These are phyloP conservation scores for Chymomyza caudatula DNA, from an alignment of 2,888 invertebrate genomes.

Conservation along the genomic window DNA sequence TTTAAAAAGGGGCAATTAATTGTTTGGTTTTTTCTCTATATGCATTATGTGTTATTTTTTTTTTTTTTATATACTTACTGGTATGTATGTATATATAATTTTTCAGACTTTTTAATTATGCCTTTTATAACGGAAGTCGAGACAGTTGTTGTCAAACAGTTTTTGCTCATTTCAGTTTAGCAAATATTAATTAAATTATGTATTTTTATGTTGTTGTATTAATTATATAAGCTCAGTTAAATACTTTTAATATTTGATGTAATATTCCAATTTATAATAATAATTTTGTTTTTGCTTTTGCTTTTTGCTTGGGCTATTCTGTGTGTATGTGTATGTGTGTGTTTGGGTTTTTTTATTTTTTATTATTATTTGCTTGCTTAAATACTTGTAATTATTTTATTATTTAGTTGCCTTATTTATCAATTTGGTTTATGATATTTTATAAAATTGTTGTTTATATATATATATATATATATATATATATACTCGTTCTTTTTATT, in stretches of 20 bases:
- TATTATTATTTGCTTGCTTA: slow-evolving; percentile 32
- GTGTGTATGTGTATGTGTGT: slow-evolving; percentile 32
- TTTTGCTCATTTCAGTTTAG: slow-evolving; percentile 33
- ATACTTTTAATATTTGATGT: slow-evolving; percentile 56
- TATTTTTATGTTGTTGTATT: slow-evolving; percentile 23
- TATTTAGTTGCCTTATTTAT: slow-evolving; percentile 27
- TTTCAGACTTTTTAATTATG: slow-evolving; percentile 64
- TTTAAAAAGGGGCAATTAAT: no score
- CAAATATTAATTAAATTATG: slow-evolving; percentile 1
- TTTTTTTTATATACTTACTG: background rate
- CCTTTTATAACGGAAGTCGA: slow-evolving; percentile 64
- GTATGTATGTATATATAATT: slow-evolving; percentile 36
- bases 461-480: slow-evolving; percentile 17
- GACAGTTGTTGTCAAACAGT: slow-evolving; percentile 62
- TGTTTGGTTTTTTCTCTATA: background rate
- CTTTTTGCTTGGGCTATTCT: slow-evolving; percentile 6
- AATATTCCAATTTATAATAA: slow-evolving; percentile 48
- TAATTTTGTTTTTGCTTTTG: slow-evolving; percentile 31
- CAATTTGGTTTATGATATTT: slow-evolving; percentile 55
- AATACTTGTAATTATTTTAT: slow-evolving; percentile 3
- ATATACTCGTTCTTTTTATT: slow-evolving; percentile 29
- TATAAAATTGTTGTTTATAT: slow-evolving; percentile 36
- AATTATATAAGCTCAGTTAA: slow-evolving; percentile 69
- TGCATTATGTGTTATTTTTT: background rate
- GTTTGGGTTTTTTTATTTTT: slow-evolving; percentile 12